phyloP scores from a whole-genome alignment of 2,797 vertebrate species.

The Aldrovandia affinis region DNA sequence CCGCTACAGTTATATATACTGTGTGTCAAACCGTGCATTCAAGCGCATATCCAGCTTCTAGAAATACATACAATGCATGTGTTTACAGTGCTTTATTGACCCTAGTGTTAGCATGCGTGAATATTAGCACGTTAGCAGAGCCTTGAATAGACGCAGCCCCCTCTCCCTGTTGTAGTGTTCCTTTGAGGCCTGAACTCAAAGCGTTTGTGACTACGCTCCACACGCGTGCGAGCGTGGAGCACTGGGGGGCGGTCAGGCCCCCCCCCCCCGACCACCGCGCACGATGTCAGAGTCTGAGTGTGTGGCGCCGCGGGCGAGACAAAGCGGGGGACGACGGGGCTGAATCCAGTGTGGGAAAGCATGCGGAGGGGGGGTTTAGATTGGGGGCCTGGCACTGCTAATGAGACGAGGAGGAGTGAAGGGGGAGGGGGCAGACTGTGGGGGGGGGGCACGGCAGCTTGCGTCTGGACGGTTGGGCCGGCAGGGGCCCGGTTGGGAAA shows the following conservation, averaged over 20 bases:
- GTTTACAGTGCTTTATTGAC: no score
- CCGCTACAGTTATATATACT: not conserved
- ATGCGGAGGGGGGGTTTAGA: constrained; percentile 64
- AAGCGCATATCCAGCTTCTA: no score
- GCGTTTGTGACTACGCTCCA: no score
- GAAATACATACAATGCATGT: no score
- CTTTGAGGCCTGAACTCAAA: no score
- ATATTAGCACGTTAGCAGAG: no score
- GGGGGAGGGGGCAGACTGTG: constrained; percentile 49
- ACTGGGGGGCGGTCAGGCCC: no score
- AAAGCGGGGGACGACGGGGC: not conserved
- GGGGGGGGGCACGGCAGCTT: constrained; percentile 64
- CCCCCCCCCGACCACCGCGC: not conserved
- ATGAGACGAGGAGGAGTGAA: constrained; percentile 73
- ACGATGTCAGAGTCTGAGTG: not conserved
- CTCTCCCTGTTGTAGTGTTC: no score
- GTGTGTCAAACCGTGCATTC: no score
- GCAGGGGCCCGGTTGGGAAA: constrained; percentile 74
- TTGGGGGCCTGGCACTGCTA: constrained; percentile 69
- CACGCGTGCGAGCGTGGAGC: no score
- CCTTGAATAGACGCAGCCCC: no score
- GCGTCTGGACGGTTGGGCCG: constrained; percentile 75
- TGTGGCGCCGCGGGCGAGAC: not conserved
- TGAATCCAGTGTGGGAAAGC: not conserved
- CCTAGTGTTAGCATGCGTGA: no score